phyloP scores from a whole-genome alignment of 2,113 vertebrate genomes.

The Sula dactylatra region DNA sequence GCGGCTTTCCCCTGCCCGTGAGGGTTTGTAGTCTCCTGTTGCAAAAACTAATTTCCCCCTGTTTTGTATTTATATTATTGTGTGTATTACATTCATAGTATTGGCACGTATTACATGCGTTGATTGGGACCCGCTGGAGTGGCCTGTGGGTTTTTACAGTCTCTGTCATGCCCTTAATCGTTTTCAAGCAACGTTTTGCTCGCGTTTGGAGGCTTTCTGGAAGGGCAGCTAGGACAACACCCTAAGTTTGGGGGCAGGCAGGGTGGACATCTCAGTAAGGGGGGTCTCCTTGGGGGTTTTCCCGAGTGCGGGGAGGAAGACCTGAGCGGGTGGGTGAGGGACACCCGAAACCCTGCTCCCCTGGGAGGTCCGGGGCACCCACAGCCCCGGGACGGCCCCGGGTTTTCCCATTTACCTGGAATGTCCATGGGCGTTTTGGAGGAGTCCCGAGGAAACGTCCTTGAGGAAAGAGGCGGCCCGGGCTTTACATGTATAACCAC shows the following conservation, averaged over 20 bases:
- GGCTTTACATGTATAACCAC: neutral
- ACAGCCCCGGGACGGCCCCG: neutral
- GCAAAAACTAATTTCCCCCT: neutral
- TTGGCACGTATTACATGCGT: accelerated
- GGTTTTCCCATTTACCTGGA: neutral
- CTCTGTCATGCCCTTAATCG: neutral
- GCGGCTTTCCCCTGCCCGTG: neutral
- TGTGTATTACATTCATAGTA: neutral
- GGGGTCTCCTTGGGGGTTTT: neutral
- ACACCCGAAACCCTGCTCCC: neutral
- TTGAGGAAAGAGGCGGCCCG: accelerated
- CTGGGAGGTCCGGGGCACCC: no score
- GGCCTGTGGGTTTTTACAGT: neutral
- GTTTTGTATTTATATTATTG: neutral
- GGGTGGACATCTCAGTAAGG: neutral
- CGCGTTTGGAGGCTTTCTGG: neutral
- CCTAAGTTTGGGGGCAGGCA: no score
- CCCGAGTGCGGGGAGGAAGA: neutral
- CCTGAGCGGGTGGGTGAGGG: no score
- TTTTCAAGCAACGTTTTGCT: neutral
- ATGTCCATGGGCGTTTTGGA: no score
- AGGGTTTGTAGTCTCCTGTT: neutral
- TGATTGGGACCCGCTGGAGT: neutral
- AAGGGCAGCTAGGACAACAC: neutral
- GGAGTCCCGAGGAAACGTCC: neutral